Evolutionary conservation across 1,140 invertebrate genomes (phyloP).

Genomic region (silkworm (Bombyx mori)): ASM3026992v2 NC_085123.1:5290001-5290500

Average conservation of each 20-base stretch:
- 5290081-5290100: too few relatives aligned
- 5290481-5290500: too few relatives aligned
- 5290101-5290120: conserved; percentile 71
- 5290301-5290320: conserved; percentile 34
- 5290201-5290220: conserved; percentile 78
- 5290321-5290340: conserved; percentile 25
- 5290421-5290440: too few relatives aligned
- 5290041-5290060: too few relatives aligned
- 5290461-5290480: too few relatives aligned
- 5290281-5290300: conserved; percentile 60
- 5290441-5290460: too few relatives aligned
- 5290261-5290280: conserved; percentile 70
- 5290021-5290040: too few relatives aligned
- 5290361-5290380: too few relatives aligned
- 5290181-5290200: conserved; percentile 84
- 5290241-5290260: conserved; percentile 79
- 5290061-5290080: too few relatives aligned
- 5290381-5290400: too few relatives aligned
- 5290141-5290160: conserved; percentile 83
- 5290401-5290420: too few relatives aligned
- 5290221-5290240: conserved; percentile 73
- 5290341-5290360: not conserved
- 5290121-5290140: conserved; percentile 70
- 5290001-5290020: too few relatives aligned
- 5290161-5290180: conserved; percentile 79